Conservation (phyloP, 2,797 vertebrate species). For the Stomatorhinus walkeri region DNA sequence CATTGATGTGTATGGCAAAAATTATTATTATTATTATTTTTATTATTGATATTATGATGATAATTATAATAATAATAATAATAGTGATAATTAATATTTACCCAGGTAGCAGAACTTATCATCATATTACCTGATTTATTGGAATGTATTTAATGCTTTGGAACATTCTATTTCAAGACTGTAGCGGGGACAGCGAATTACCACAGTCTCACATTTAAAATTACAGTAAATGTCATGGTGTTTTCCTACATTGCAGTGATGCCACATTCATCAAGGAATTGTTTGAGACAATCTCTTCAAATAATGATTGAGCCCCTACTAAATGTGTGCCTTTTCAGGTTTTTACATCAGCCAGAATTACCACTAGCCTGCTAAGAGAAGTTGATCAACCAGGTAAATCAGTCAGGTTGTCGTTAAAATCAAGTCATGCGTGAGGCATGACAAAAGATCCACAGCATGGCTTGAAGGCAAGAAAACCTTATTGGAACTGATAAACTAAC, state of each 20-base stretch:
- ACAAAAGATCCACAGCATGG: background rate
- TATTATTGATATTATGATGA: background rate
- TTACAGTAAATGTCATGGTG: background rate
- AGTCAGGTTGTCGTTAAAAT: background rate
- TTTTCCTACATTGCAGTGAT: background rate
- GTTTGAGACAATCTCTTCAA: background rate
- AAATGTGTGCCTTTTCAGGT: background rate
- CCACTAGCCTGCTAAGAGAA: background rate
- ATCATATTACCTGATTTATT: background rate
- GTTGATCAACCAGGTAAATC: background rate
- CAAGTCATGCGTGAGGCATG: background rate
- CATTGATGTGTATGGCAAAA: background rate
- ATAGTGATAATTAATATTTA: background rate
- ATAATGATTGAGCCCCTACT: background rate
- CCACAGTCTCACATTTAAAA: background rate
- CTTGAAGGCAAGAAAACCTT: background rate
- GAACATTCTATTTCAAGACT: background rate
- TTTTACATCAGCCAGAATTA: background rate
- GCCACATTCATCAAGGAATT: background rate
- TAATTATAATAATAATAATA: background rate
- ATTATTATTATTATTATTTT: too few species aligned
- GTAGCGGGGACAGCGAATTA: background rate
- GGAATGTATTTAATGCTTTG: background rate
- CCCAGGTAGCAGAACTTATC: background rate
- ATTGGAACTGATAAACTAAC: background rate